Percentiles rank a stretch among this genome's conserved stretches.
These are phyloP conservation scores for Hermatobates lingyangjiaoensis DNA, from an alignment of 1,140 invertebrate genomes.

Conservation along the genomic window DNA sequence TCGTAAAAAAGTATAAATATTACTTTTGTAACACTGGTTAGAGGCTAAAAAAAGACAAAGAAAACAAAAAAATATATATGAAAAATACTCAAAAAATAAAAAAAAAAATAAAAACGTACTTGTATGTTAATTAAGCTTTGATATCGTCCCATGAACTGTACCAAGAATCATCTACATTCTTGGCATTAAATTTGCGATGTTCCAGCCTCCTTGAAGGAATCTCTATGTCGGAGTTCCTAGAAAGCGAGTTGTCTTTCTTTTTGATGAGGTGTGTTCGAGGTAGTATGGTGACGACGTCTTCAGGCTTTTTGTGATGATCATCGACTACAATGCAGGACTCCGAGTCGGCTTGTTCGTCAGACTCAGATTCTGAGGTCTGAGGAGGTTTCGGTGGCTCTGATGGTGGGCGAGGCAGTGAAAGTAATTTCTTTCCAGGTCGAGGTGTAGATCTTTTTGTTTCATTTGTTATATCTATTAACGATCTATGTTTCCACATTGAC, in stretches of 20 bases:
- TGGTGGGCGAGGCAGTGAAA: slow-evolving; percentile 20
- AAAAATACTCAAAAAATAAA: background rate
- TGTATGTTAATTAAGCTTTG: slow-evolving; percentile 9
- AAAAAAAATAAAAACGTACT: background rate
- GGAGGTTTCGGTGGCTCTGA: slow-evolving; percentile 17
- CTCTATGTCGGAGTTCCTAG: slow-evolving; percentile 25
- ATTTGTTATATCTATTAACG: slow-evolving; percentile 47
- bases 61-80: background rate
- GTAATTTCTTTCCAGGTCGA: slow-evolving; percentile 23
- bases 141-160: slow-evolving; percentile 57
- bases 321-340: slow-evolving; percentile 49
- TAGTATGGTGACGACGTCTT: slow-evolving; percentile 12
- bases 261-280: slow-evolving; percentile 17
- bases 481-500: slow-evolving; percentile 67
- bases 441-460: slow-evolving; percentile 24
- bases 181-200: slow-evolving; percentile 8
- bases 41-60: background rate
- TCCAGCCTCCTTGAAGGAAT: slow-evolving; percentile 23
- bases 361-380: slow-evolving; percentile 1
- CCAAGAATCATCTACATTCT: slow-evolving; percentile 31
- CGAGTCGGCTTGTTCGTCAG: slow-evolving; percentile 20
- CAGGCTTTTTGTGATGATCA: slow-evolving; percentile 36
- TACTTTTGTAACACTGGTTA: background rate
- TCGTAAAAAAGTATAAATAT: background rate
- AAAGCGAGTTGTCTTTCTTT: slow-evolving; percentile 25